Evolutionary conservation across 92 coral and sea anemone species (phyloP).

Genomic region (Diadumene lineata): DNA sequence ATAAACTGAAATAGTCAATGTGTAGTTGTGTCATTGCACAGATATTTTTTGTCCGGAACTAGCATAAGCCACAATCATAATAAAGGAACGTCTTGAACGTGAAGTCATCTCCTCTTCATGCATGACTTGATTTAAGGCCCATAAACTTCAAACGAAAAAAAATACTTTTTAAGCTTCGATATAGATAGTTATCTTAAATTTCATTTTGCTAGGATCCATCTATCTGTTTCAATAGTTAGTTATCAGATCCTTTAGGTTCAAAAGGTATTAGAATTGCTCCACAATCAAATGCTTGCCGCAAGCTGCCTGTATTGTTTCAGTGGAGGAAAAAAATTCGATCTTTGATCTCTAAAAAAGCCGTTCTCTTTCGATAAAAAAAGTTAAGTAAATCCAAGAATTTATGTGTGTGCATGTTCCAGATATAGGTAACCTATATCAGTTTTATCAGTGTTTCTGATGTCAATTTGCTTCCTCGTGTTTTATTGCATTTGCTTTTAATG

Average conservation of each 20-base stretch:
- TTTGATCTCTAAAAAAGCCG: conserved; percentile 9
- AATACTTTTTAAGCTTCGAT: too few species aligned
- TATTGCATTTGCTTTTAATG: background rate
- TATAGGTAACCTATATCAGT: background rate
- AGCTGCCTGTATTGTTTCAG: conserved; percentile 25
- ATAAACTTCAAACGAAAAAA: background rate
- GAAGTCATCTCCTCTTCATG: background rate
- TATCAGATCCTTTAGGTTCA: conserved; percentile 28
- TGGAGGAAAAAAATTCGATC: conserved; percentile 4
- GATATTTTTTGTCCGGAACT: conserved; percentile 25
- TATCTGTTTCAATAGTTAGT: background rate
- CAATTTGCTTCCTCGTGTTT: background rate
- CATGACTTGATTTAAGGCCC: background rate
- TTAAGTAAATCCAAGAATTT: background rate
- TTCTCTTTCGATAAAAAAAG: background rate
- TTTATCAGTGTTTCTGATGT: background rate
- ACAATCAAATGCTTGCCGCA: background rate
- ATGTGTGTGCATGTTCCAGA: background rate
- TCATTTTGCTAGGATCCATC: conserved; percentile 9
- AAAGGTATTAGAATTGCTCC: conserved; percentile 15
- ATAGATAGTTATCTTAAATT: conserved; percentile 23
- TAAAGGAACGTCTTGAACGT: background rate
- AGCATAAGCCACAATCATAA: background rate
- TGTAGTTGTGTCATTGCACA: background rate
- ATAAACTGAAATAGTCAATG: background rate